Evolutionary conservation across 1,140 invertebrate species (phyloP), one percentile per base, ranked within the genome.

Genomic region (Nasonia vitripennis): DNA sequence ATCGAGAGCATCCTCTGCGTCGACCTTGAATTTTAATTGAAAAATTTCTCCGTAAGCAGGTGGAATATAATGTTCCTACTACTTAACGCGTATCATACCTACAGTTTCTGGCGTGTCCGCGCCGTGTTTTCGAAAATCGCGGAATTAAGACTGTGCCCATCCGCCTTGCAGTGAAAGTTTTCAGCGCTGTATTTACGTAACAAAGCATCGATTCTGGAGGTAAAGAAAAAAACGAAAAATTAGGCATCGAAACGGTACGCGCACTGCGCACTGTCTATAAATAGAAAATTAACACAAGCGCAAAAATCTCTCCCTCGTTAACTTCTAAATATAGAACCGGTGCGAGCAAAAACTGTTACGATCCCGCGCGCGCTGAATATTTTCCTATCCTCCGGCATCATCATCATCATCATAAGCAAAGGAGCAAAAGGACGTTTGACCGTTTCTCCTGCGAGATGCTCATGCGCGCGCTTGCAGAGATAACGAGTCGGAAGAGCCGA

Each of bases 81-180:
- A 27, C 27, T 27, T 27, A 27, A 27, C 27, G 27, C 27, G 1
- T 27, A 27, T 27, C 27, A 27, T 27, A 27, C 27, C 27, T 27
- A 27, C 1, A 27, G 27, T 27, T 27, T 27, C 27, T 2, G 27
- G 1, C 27, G 27, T 27, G 27, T 27, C 27, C 27, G 27, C 27
- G 1, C 27, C 1, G 27, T 20, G 67, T 48, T 68, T 77, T 70
- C 55, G 41, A 62, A 78, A 77, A 75, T 78, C 12, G 51, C 51
- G 62, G 70, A 41, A 81, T 70, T 27, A 73, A 45, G 68, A 1
- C 70, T 51, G 6, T 11, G 27, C 27, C 48, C 68, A 74, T 77
- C 78, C 17, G 70, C 71, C 71, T 51, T 73, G 51, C 68, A 81
- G 70, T 81, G 80, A 81, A 81, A 81, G 68, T 81, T 81, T 62